phyloP scores from a whole-genome alignment of 2,113 vertebrate genomes.

The Aspidoscelis tigris region DNA sequence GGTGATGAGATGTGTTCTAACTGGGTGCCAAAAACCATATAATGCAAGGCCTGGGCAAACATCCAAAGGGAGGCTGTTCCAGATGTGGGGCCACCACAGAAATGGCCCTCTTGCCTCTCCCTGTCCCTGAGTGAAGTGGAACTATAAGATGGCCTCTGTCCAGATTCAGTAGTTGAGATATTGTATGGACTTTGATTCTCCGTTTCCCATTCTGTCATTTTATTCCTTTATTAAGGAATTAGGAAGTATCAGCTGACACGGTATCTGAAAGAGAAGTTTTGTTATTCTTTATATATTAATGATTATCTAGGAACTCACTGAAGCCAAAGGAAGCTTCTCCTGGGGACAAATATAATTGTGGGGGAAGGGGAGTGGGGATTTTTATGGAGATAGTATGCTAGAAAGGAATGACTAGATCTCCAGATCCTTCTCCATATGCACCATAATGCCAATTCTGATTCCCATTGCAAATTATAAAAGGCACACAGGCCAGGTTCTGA shows the following conservation, averaged over 20 bases:
- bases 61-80: no score
- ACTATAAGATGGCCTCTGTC: no score
- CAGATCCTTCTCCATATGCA: not conserved
- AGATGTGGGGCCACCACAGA: no score
- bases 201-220: not conserved
- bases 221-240: not conserved
- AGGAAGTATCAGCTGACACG: not conserved
- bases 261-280: not conserved
- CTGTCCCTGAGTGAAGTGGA: no score
- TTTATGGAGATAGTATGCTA: not conserved
- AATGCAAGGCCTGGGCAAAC: no score
- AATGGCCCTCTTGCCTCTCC: no score
- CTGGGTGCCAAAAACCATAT: no score
- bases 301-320: not conserved
- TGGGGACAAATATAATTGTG: not conserved
- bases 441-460: not conserved
- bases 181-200: not conserved
- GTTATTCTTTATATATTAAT: not conserved
- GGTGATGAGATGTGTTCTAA: no score
- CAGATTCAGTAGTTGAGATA: not conserved
- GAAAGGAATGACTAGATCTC: no score
- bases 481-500: no score
- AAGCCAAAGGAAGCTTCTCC: not conserved
- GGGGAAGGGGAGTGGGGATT: not conserved
- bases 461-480: no score